Evolutionary conservation across 2,888 invertebrate genomes (phyloP).

Genomic region (Volucella inanis): DNA sequence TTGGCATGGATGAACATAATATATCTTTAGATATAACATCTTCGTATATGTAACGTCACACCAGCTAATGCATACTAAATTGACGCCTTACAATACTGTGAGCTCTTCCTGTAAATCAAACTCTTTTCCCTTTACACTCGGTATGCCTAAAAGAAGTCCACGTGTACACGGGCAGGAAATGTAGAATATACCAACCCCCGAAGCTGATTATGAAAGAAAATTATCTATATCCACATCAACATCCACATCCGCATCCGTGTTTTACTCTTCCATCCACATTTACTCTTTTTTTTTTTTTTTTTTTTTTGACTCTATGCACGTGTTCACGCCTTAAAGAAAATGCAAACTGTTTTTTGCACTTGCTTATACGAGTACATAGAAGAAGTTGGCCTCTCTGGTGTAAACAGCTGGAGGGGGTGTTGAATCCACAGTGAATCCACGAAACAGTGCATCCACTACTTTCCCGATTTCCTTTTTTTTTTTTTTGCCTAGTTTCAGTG

Average conservation of each 20-base stretch:
- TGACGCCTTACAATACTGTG: conserved; percentile 67
- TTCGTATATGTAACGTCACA: conserved; percentile 13
- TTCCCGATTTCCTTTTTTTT: conserved; percentile 40
- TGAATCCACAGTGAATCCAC: conserved; percentile 32
- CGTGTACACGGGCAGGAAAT: conserved; percentile 18
- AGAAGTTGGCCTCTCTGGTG: conserved; percentile 38
- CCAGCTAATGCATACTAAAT: conserved; percentile 69
- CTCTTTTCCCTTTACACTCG: conserved; percentile 32
- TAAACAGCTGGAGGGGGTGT: conserved; percentile 18
- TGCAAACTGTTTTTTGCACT: conserved; percentile 50
- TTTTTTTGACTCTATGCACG: neutral
- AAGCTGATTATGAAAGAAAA: conserved; percentile 67
- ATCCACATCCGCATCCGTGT: conserved; percentile 8
- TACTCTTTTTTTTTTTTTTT: no score
- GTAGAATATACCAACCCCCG: conserved; percentile 36
- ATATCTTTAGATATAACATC: no score
- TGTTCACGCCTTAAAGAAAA: conserved; percentile 23
- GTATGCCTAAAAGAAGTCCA: no score
- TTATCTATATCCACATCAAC: conserved; percentile 43
- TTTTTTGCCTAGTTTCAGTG: conserved; percentile 21
- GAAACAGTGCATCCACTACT: conserved; percentile 40
- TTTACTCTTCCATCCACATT: conserved; percentile 12
- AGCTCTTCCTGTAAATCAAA: conserved; percentile 67
- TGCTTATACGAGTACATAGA: conserved; percentile 24
- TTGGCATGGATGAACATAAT: no score